Percentiles rank a stretch among this genome's conserved stretches.
Conservation (phyloP, 2,888 invertebrate species). For the Teleogryllus oceanicus region DNA sequence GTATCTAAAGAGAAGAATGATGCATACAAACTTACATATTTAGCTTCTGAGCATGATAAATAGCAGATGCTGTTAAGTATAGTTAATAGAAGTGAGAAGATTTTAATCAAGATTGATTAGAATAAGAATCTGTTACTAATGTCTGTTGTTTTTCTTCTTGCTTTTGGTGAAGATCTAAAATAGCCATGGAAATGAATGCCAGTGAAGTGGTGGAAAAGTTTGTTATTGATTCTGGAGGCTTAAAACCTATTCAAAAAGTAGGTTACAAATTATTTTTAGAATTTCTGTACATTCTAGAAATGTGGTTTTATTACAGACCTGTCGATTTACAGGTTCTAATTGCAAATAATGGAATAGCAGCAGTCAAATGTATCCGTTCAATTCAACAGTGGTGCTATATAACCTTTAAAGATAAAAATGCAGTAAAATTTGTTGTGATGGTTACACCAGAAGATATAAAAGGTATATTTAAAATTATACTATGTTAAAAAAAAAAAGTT, state of each 20-base stretch:
- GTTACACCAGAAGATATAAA: slow-evolving; percentile 97
- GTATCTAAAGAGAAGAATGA: too few relatives aligned
- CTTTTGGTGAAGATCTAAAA: too few relatives aligned
- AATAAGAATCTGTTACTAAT: too few relatives aligned
- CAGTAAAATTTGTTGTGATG: slow-evolving; percentile 96
- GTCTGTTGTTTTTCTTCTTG: too few relatives aligned
- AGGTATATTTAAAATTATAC: slow-evolving; percentile 44
- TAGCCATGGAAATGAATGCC: too few relatives aligned
- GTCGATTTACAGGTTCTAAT: slow-evolving; percentile 72
- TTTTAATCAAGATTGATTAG: too few relatives aligned
- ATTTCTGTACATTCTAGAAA: background rate
- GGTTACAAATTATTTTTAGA: slow-evolving; percentile 37
- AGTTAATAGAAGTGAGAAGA: too few relatives aligned
- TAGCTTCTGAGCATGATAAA: too few relatives aligned
- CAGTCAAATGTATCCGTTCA: slow-evolving; percentile 98
- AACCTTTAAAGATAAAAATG: slow-evolving; percentile 95
- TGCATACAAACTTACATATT: too few relatives aligned
- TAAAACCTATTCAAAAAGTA: slow-evolving; percentile 87
- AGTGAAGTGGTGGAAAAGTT: slow-evolving; percentile 67
- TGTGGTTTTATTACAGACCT: background rate
- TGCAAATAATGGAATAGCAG: slow-evolving; percentile 98
- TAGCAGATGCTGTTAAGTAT: too few relatives aligned
- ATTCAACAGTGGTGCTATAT: slow-evolving; percentile 97
- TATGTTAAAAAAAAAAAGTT: too few relatives aligned
- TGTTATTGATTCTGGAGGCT: slow-evolving; percentile 87